These are phyloP conservation scores for Motacilla tschutschensis DNA, from an alignment of 2,113 vertebrate species.

Conservation along the genomic window DNA sequence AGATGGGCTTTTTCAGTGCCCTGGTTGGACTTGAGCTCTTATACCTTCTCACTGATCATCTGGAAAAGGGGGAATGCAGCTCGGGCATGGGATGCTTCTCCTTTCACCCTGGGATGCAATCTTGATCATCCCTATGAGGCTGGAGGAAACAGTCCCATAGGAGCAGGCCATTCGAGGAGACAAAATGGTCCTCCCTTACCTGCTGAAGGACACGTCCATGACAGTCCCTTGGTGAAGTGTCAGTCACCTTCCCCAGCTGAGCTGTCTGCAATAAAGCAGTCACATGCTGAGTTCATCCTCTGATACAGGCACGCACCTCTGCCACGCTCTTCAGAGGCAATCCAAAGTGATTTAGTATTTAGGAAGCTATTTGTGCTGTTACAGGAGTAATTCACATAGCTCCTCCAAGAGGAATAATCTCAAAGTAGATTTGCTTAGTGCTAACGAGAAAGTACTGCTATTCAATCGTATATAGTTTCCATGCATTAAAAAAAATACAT, in stretches of 20 bases:
- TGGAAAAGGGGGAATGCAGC: neutral
- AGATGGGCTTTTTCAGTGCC: neutral
- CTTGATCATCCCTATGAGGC: neutral
- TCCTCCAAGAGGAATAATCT: neutral
- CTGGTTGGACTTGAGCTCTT: neutral
- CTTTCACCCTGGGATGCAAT: neutral
- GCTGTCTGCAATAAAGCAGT: neutral
- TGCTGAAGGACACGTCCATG: neutral
- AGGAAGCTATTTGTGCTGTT: neutral
- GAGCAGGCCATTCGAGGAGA: neutral
- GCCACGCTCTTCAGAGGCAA: neutral
- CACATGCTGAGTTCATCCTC: neutral
- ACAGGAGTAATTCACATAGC: neutral
- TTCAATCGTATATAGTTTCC: neutral
- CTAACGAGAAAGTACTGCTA: neutral
- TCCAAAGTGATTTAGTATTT: neutral
- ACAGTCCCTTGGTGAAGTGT: neutral
- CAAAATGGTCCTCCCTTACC: neutral
- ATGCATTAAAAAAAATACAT: neutral
- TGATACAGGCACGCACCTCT: neutral
- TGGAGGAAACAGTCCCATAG: neutral
- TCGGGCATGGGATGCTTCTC: neutral
- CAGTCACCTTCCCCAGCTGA: neutral
- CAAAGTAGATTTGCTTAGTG: neutral
- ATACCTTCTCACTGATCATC: neutral